Evolutionary conservation across 2,888 invertebrate genomes (phyloP).

Genomic region (Odontocolon sp.): DNA sequence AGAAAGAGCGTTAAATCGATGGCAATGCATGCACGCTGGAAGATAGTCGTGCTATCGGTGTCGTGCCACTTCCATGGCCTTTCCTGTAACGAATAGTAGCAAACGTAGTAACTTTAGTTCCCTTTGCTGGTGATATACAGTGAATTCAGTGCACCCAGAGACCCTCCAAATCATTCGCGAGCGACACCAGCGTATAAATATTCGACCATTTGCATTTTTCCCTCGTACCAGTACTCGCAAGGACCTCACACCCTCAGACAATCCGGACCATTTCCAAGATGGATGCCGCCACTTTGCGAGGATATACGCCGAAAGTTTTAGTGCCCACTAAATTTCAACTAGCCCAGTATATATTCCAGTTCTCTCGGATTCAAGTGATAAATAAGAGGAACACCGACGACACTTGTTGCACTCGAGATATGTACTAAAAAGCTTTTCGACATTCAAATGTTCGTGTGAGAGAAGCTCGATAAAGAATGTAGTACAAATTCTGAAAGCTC

Average conservation of each 20-base stretch:
- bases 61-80: conserved; percentile 23
- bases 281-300: conserved; percentile 76
- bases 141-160: conserved; percentile 20
- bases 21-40: not conserved
- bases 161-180: conserved; percentile 61
- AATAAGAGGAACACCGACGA: conserved; percentile 41
- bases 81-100: conserved; percentile 54
- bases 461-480: conserved; percentile 28
- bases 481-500: no score
- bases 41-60: conserved; percentile 42
- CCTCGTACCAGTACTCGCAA: conserved; percentile 49
- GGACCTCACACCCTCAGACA: conserved; percentile 26
- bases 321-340: conserved; percentile 77
- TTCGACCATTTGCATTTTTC: conserved; percentile 75
- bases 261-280: conserved; percentile 74
- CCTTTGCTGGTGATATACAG: conserved; percentile 6
- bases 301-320: conserved; percentile 78
- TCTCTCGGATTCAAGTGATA: conserved; percentile 40
- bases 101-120: conserved; percentile 13
- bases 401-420: conserved; percentile 55
- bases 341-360: conserved; percentile 63
- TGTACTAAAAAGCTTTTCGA: conserved; percentile 22
- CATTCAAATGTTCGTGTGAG: conserved; percentile 3
- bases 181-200: conserved; percentile 72
- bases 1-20: conserved; percentile 13